Percentiles rank a stretch among this genome's conserved stretches.
Conservation (phyloP, 2,888 invertebrate genomes). For the Luperina nickerlii region DNA sequence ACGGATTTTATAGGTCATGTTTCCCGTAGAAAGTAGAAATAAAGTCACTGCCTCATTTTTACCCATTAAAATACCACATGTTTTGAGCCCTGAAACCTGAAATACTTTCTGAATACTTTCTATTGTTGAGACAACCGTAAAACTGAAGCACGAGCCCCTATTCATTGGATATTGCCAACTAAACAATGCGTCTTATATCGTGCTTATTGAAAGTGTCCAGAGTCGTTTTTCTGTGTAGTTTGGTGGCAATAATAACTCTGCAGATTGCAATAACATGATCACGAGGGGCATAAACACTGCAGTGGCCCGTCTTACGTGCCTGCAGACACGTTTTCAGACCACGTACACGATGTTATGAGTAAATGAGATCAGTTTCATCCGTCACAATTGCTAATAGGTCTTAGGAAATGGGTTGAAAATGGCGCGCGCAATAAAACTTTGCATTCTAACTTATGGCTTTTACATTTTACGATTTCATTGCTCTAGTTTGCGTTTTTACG, state of each 20-base stretch:
- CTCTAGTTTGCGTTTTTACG: constrained; percentile 26
- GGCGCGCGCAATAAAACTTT: constrained; percentile 15
- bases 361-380: constrained; percentile 41
- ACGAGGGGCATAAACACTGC: constrained; percentile 65
- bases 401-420: constrained; percentile 1
- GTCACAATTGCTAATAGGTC: constrained; percentile 1
- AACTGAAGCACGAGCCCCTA: constrained; percentile 50
- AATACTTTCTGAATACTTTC: constrained; percentile 9
- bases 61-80: background rate
- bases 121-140: constrained; percentile 43
- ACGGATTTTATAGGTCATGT: constrained; percentile 1
- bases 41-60: background rate
- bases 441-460: constrained; percentile 1
- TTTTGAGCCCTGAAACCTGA: constrained; percentile 23
- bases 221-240: constrained; percentile 55
- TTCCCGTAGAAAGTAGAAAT: background rate
- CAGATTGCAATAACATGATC: constrained; percentile 68
- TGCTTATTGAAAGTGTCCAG: constrained; percentile 20
- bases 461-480: constrained; percentile 18
- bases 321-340: constrained; percentile 66
- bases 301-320: constrained; percentile 69
- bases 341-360: constrained; percentile 53
- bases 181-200: constrained; percentile 40
- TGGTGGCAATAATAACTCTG: constrained; percentile 51
- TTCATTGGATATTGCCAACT: constrained; percentile 37